A percentile compares a stretch with the other conserved stretches of the same genome.
These are phyloP conservation scores for Erebia ligea DNA, from an alignment of 2,888 invertebrate genomes.

Conservation along the genomic window DNA sequence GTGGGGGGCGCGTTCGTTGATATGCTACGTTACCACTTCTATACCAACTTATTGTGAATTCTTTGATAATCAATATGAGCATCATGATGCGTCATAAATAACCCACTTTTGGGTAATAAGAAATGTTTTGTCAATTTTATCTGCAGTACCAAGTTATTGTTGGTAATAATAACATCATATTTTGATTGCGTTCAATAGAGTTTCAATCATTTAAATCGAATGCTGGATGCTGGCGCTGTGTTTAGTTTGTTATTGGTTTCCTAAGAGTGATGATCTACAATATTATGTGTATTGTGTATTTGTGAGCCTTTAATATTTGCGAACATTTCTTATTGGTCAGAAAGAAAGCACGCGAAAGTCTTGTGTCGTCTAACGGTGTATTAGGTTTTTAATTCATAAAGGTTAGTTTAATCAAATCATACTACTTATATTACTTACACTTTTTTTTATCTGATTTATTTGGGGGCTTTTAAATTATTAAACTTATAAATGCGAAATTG, in stretches of 20 bases:
- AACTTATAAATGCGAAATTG: too few species aligned
- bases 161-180: constrained; percentile 8
- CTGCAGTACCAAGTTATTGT: constrained; percentile 19
- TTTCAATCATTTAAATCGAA: background rate
- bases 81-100: background rate
- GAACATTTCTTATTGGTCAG: background rate
- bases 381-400: background rate
- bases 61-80: too few species aligned
- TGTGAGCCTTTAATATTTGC: background rate
- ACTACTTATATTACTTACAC: too few species aligned
- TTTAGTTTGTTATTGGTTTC: background rate
- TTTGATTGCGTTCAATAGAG: constrained; percentile 5
- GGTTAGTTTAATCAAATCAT: background rate
- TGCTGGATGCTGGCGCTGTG: background rate
- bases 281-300: background rate
- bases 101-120: constrained; percentile 21
- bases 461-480: too few species aligned
- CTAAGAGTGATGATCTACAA: background rate
- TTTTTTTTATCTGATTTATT: too few species aligned
- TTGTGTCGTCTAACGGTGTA: background rate
- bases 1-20: too few species aligned
- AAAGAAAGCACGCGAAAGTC: background rate
- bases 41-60: too few species aligned
- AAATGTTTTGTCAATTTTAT: constrained; percentile 32
- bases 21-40: too few species aligned